phyloP scores from a whole-genome alignment of 1,140 invertebrate species.

The Drosophila trapezifrons region DNA sequence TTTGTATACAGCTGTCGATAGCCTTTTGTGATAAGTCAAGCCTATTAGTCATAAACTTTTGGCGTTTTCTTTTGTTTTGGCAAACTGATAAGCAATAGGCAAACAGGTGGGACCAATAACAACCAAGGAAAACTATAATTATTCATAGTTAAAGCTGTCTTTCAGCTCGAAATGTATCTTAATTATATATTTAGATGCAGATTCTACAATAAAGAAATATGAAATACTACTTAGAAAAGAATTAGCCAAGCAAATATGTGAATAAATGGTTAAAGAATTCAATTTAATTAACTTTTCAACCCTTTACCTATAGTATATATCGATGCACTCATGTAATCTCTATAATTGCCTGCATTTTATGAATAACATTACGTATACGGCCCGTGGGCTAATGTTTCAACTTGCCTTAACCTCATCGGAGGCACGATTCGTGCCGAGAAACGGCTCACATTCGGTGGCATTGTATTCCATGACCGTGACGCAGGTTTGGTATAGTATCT shows the following conservation, averaged over 20 bases:
- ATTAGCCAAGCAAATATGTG: too few relatives aligned
- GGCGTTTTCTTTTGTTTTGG: constrained; percentile 29
- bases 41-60: constrained; percentile 33
- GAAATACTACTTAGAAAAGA: background rate
- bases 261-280: too few relatives aligned
- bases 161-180: too few relatives aligned
- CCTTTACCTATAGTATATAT: background rate
- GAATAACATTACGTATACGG: constrained; percentile 24
- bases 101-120: background rate
- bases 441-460: constrained; percentile 66
- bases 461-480: constrained; percentile 66
- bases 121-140: background rate
- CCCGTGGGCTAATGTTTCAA: background rate
- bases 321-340: background rate
- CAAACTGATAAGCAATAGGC: constrained; percentile 25
- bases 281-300: background rate
- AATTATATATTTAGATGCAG: background rate
- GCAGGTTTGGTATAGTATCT: constrained; percentile 80
- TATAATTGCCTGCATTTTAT: background rate
- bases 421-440: constrained; percentile 71
- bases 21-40: constrained; percentile 32
- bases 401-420: constrained; percentile 68
- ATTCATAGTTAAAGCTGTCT: background rate
- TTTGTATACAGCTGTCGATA: constrained; percentile 27
- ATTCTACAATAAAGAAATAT: too few relatives aligned